Conservation (phyloP, 2,113 vertebrate species). For the Pelusios castaneus region DNA sequence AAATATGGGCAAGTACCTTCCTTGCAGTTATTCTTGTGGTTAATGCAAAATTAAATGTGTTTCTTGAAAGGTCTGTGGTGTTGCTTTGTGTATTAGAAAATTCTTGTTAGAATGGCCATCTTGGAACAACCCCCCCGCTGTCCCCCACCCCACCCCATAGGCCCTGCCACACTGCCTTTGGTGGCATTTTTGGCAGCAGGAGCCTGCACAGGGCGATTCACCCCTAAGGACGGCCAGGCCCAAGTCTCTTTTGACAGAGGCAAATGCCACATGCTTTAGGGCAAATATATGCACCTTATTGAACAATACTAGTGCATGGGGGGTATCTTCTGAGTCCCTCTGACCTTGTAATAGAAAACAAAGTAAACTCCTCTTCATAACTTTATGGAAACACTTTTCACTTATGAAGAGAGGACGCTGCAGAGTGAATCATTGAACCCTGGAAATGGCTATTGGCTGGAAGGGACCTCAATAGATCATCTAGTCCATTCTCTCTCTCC, state of each 20-base stretch:
- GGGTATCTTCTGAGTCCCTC: background rate
- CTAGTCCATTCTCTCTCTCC: background rate
- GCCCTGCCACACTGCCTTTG: too few relatives aligned
- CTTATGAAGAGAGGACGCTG: background rate
- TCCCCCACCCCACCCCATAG: too few relatives aligned
- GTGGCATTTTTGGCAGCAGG: too few relatives aligned
- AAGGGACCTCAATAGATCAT: background rate
- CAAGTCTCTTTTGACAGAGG: background rate
- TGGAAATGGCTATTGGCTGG: background rate
- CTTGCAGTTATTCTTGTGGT: background rate
- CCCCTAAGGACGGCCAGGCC: too few relatives aligned
- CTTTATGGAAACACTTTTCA: background rate
- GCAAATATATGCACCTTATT: background rate
- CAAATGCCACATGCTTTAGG: background rate
- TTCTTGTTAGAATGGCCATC: background rate
- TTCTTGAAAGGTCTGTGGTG: background rate
- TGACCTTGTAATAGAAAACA: background rate
- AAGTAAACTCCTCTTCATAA: background rate
- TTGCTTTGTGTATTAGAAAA: background rate
- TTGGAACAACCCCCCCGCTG: background rate
- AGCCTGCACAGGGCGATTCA: too few relatives aligned
- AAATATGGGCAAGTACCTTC: conserved; percentile 89
- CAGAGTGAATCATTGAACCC: background rate
- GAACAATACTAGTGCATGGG: background rate
- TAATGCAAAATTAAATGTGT: background rate